Evolutionary conservation across 2,113 vertebrate species (phyloP), one percentile per base, ranked within the genome.

Genomic region (Romanogobio albipinnatus): DNA sequence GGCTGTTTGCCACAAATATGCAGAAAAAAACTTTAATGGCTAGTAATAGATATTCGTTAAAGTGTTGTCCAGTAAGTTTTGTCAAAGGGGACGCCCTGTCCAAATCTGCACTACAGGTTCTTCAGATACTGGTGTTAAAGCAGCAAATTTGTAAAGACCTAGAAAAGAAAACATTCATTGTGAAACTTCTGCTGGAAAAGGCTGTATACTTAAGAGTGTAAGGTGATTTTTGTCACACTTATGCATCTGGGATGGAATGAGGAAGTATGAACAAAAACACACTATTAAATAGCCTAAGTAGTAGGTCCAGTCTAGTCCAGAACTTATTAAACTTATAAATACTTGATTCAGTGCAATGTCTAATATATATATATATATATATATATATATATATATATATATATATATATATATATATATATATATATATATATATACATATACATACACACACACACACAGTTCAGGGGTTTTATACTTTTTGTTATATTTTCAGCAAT

Each of bases 241-340:
- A 26, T 47, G 43, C 24, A 75, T 75, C 51, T 75, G 10, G 14
- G 24, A 75, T 49, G 73, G 73, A 29, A 75, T 75, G 73, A 76
- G 47, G 73, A 53, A 53, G 47, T 53, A 33, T 33, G 47, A 5
- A 70, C 66, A 70, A 70, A 70, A 39, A 29, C 59, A 26, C 26
- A 9, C 58, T 10, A 64, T 36, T 17, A 36, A 33, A 66, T 4
- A 3, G 29, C 13, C 14, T 66, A 29, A 29, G 15, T 36, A 36
- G 3, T 33, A 36, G 7, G 0, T 66, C 14, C 15, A 36, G 29
- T 4, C 62, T 8, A 66, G 62, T 4, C 62, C 14, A 66, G 26
- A 29, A 64, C 6, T 7, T 14, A 61, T 61, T 64, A 29, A 33
- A 66, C 26, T 5, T 14, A 29, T 29, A 2, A 14, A 2, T 33